Evolutionary conservation across 2,113 vertebrate species (phyloP), one percentile per base, ranked within the genome.

Genomic region (Uropsilus gracilis): DNA sequence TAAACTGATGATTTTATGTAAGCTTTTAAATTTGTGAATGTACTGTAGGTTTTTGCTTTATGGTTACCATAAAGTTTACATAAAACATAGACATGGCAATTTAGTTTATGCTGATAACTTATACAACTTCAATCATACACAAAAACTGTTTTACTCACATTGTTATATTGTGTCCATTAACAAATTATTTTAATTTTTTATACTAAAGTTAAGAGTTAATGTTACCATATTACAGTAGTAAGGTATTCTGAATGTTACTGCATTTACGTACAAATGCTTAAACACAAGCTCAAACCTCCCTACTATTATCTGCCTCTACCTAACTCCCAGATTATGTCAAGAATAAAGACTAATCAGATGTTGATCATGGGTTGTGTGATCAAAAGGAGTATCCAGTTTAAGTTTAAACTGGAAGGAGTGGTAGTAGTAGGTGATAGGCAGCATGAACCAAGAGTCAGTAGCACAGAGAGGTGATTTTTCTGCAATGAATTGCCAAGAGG

Each of bases 401-500:
- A 39, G 28, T 86, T 1, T 92, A n/a, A 92, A 3, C 48, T 81
- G 3, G 18, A 14, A 12, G 24, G 8, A 14, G 32, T 26, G 7
- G 11, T 39, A 22, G 5, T 55, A 3, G 75, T 17, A 28, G 17
- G 32, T 66, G 55, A 37, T 17, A 61, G 46, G 32, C 22, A 63
- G 76, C 13, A 71, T 46, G 22, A 12, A 32, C 34, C 13, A 80
- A n/a, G 26, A n/a, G n/a, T 8, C 50, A 72, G 80, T 76, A 53
- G 42, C 71, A 86, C 12, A 92, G 28, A 84, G 8, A 92, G 18
- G 57, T 0, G 63, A 48, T 16, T 77, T 89, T 83, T 88, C 44
- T 90, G 5, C 71, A 94, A 90, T 88, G 17, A 91, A 72, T 13
- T 96, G 4, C 22, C 14, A 85, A 77, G 59, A 84, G 20, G 8